These are phyloP conservation scores for Leptonema lineaticorne DNA, from an alignment of 1,140 invertebrate genomes.

Conservation along the genomic window DNA sequence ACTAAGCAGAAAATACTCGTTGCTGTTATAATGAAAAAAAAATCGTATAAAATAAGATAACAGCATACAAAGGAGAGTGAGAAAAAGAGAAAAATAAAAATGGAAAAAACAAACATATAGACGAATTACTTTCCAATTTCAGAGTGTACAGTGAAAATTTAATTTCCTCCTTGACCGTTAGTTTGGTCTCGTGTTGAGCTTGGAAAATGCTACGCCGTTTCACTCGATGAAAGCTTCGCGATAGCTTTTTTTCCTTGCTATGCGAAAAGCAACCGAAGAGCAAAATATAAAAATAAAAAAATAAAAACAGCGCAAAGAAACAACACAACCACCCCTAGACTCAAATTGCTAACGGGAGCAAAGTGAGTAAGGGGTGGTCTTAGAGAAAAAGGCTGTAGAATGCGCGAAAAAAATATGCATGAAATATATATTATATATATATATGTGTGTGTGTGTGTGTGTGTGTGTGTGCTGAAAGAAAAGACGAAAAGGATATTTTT, in stretches of 20 bases:
- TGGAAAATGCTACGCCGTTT: background rate
- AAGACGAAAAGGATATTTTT: constrained; percentile 17
- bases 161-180: background rate
- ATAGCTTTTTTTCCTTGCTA: background rate
- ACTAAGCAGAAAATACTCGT: too few relatives aligned
- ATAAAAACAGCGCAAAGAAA: constrained; percentile 2
- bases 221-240: background rate
- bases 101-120: background rate
- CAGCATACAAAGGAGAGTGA: too few relatives aligned
- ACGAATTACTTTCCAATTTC: background rate
- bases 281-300: too few relatives aligned
- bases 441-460: background rate
- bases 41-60: too few relatives aligned
- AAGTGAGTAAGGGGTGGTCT: background rate
- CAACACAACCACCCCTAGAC: background rate
- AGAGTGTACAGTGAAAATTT: background rate
- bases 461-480: too few relatives aligned
- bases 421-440: too few relatives aligned
- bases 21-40: too few relatives aligned
- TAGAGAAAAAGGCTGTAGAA: constrained; percentile 16
- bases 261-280: background rate
- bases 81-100: too few relatives aligned
- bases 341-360: constrained; percentile 11
- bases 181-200: background rate
- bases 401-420: too few relatives aligned